Evolutionary conservation across 2,888 invertebrate species (phyloP), one percentile per base, ranked within the genome.

Genomic region (Byasa hedistus): DNA sequence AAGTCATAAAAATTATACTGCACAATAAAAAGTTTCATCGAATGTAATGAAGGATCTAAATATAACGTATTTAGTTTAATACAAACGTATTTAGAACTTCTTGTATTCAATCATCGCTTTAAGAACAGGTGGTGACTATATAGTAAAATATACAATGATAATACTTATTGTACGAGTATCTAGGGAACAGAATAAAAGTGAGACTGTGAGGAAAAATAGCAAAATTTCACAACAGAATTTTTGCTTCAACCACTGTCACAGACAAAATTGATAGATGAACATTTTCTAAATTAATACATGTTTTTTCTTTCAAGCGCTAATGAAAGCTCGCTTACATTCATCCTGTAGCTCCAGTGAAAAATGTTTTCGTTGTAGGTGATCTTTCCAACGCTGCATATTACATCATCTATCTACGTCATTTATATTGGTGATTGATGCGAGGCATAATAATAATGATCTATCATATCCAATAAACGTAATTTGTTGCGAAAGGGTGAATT

Each of bases 341-440:
- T 48, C 17, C 48, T 48, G 48, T 17, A 1, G 19, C 48, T 48
- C 10, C 32, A 32, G 19, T 48, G 48, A 48, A 48, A 48, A 48
- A 48, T n/a, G 48, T 48, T 48, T 48, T 48, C 48, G n/a, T 36
- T 36, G 12, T 58, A 44, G 22, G 19, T 23, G 27, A 22, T 64
- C n/a, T 22, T 57, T 57, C 32, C 51, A 48, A 10, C 19, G 21
- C 17, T 57, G 22, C 51, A 64, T 57, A 57, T 57, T 57, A 51
- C 24, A 51, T 64, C 48, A 64, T 57, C 57, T 64, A 22, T 64
- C 57, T 64, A 22, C 19, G 63, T 64, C 63, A 22, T 52, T 22
- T 62, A 27, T 12, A 15, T 62, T 15, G 27, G 57, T 64, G 63
- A 64, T 57, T 44, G 63, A 64, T 64, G 63, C 48, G 57, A 48